These are phyloP conservation scores for Muschampia plurimacula DNA, from an alignment of 2,888 invertebrate species.

Conservation along the genomic window DNA sequence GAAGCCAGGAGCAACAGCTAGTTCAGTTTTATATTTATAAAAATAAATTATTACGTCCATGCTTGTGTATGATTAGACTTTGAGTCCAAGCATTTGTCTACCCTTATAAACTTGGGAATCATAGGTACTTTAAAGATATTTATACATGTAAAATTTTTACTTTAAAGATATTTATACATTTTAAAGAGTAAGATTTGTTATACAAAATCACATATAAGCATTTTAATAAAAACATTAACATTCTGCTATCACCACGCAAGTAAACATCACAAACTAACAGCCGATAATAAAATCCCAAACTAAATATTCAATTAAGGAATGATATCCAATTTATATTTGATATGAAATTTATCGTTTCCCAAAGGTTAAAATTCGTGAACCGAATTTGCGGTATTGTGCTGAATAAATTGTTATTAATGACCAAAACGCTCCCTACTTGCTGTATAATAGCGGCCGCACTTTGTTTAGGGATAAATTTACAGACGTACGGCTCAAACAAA, in stretches of 20 bases:
- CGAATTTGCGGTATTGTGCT: constrained; percentile 80
- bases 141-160: too few species aligned
- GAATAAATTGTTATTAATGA: constrained; percentile 86
- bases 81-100: too few species aligned
- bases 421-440: constrained; percentile 74
- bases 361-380: constrained; percentile 74
- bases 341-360: constrained; percentile 80
- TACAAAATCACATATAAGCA: background rate
- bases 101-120: too few species aligned
- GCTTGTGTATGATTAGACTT: too few species aligned
- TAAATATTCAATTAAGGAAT: constrained; percentile 77
- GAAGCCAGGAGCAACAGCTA: too few species aligned
- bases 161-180: too few species aligned
- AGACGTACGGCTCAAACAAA: constrained; percentile 48
- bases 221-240: background rate
- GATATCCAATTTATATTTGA: constrained; percentile 62
- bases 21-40: too few species aligned
- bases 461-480: constrained; percentile 69
- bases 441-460: constrained; percentile 73
- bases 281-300: constrained; percentile 56
- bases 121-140: too few species aligned
- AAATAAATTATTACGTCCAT: too few species aligned
- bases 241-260: constrained; percentile 27
- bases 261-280: constrained; percentile 15
- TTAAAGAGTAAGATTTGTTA: too few species aligned